phyloP scores from a whole-genome alignment of 2,888 invertebrate species.

The Erebia aethiops region DNA sequence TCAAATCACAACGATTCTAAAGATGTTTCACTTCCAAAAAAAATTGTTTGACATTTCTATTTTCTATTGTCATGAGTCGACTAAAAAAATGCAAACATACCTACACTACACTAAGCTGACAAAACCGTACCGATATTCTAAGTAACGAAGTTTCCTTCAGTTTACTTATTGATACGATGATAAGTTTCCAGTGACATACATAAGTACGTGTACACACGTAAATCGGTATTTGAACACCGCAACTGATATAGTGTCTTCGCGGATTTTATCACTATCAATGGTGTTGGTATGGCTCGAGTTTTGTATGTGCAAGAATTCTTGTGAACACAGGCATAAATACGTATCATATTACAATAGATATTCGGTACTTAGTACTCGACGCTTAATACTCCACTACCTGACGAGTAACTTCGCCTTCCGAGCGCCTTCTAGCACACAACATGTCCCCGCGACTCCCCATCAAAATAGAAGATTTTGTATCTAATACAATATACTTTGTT shows the following conservation, averaged over 20 bases:
- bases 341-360: too few species aligned
- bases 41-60: background rate
- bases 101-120: constrained; percentile 33
- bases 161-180: constrained; percentile 71
- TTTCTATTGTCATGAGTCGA: constrained; percentile 6
- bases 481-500: too few species aligned
- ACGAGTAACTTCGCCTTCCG: too few species aligned
- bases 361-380: background rate
- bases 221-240: constrained; percentile 52
- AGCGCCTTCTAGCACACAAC: too few species aligned
- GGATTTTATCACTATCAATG: constrained; percentile 53
- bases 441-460: too few species aligned
- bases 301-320: constrained; percentile 12
- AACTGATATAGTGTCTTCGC: constrained; percentile 52
- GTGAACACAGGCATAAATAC: too few species aligned
- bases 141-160: constrained; percentile 61
- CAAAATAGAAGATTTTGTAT: too few species aligned
- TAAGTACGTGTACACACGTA: constrained; percentile 43
- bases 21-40: background rate
- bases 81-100: constrained; percentile 19
- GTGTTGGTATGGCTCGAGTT: constrained; percentile 26
- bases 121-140: constrained; percentile 53
- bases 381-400: too few species aligned
- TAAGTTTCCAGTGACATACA: constrained; percentile 55
- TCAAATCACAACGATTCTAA: too few species aligned